A percentile compares a stretch with the other conserved stretches of the same genome.
Conservation (phyloP, 2,797 vertebrate genomes). For the Crax fasciolata region DNA sequence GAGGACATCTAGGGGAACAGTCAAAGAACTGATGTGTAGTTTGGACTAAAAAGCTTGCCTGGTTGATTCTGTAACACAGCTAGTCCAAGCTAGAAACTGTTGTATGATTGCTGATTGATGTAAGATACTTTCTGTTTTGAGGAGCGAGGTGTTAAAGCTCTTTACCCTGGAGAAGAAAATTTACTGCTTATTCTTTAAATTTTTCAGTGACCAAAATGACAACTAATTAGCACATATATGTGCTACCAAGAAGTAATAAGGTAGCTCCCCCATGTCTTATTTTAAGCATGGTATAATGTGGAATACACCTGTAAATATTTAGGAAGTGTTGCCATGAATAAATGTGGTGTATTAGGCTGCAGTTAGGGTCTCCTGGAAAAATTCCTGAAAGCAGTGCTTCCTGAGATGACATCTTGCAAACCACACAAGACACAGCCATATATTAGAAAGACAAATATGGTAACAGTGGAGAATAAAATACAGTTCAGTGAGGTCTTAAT, state of each 20-base stretch:
- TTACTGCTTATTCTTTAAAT: neutral
- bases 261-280: neutral
- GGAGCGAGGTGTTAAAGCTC: neutral
- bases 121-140: neutral
- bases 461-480: neutral
- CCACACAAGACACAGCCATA: neutral
- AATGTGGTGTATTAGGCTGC: neutral
- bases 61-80: neutral
- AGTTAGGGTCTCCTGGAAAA: neutral
- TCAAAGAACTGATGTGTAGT: conserved; percentile 12
- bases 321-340: neutral
- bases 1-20: conserved; percentile 66
- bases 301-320: neutral
- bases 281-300: neutral
- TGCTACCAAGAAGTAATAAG: neutral
- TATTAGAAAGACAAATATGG: neutral
- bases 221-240: neutral
- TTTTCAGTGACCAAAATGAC: neutral
- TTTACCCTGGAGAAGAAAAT: neutral
- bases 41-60: neutral
- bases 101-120: neutral
- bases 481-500: neutral
- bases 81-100: neutral
- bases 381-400: neutral
- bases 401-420: neutral